Conservation (phyloP, 2,888 invertebrate species). For the Orchesellides sinensis region DNA sequence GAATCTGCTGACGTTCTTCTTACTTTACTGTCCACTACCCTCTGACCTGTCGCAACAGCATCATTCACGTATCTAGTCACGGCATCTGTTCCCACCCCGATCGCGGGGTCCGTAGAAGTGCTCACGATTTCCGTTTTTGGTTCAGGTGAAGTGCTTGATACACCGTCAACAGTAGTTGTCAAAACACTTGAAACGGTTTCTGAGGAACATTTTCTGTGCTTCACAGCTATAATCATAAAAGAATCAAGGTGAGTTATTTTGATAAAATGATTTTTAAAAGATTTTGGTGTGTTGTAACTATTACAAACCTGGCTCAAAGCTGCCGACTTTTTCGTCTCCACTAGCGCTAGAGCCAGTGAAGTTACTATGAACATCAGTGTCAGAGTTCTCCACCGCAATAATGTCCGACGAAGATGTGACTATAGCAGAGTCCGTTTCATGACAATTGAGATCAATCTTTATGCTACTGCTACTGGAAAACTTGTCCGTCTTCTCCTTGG, state of each 20-base stretch:
- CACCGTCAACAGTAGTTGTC: slow-evolving; percentile 70
- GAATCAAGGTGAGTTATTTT: neutral
- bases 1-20: slow-evolving; percentile 74
- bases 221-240: slow-evolving; percentile 36
- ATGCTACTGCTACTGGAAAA: slow-evolving; percentile 65
- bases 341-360: slow-evolving; percentile 67
- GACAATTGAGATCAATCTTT: slow-evolving; percentile 75
- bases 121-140: slow-evolving; percentile 75
- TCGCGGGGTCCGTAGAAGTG: slow-evolving; percentile 73
- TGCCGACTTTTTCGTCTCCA: slow-evolving; percentile 72
- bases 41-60: slow-evolving; percentile 58
- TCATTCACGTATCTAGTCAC: slow-evolving; percentile 58
- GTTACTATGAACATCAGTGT: slow-evolving; percentile 67
- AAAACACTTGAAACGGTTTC: slow-evolving; percentile 58
- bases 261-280: no score
- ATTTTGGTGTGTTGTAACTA: no score
- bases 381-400: slow-evolving; percentile 70
- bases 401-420: slow-evolving; percentile 75
- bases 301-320: slow-evolving; percentile 69
- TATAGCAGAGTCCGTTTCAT: slow-evolving; percentile 75
- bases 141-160: slow-evolving; percentile 74
- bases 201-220: slow-evolving; percentile 55
- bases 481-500: slow-evolving; percentile 48
- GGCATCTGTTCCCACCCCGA: slow-evolving; percentile 65
- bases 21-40: slow-evolving; percentile 69